Conservation (phyloP, 2,797 vertebrate genomes). For the Limosa lapponica region DNA sequence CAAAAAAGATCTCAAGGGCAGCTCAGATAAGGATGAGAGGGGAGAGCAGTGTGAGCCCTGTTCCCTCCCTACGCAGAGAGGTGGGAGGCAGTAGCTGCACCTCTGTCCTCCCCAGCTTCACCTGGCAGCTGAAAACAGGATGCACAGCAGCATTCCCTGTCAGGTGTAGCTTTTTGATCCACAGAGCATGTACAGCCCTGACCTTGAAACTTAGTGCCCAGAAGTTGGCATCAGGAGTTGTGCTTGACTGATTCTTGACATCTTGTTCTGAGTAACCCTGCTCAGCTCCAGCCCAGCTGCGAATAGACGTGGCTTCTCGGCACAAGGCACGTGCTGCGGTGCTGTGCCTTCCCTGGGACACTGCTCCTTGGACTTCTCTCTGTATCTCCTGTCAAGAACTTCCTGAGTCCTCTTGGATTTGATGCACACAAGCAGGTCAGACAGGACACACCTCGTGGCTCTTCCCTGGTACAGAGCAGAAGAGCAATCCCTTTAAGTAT, state of each 20-base stretch:
- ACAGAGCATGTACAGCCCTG: not conserved
- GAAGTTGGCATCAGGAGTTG: not conserved
- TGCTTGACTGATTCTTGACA: not conserved
- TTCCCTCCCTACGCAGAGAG: accelerated
- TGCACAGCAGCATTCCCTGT: not conserved
- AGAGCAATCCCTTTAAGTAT: not conserved
- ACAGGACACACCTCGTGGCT: accelerated
- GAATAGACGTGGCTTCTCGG: not conserved
- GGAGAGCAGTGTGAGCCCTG: accelerated
- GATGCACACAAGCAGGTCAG: accelerated
- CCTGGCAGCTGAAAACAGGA: not conserved
- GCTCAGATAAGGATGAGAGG: not conserved
- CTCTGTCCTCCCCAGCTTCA: not conserved
- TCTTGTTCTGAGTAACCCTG: not conserved
- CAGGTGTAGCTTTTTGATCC: not conserved
- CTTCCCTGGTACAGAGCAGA: not conserved
- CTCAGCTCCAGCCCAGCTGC: not conserved
- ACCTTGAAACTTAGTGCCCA: not conserved
- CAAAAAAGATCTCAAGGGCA: not conserved
- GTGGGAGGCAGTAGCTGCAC: not conserved
- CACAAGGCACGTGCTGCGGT: accelerated
- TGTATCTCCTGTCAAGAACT: not conserved
- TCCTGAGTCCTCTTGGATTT: not conserved
- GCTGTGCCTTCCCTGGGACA: not conserved
- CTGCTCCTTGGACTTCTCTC: not conserved